These are phyloP conservation scores for Mantis religiosa DNA, from an alignment of 2,888 invertebrate species.

Conservation along the genomic window DNA sequence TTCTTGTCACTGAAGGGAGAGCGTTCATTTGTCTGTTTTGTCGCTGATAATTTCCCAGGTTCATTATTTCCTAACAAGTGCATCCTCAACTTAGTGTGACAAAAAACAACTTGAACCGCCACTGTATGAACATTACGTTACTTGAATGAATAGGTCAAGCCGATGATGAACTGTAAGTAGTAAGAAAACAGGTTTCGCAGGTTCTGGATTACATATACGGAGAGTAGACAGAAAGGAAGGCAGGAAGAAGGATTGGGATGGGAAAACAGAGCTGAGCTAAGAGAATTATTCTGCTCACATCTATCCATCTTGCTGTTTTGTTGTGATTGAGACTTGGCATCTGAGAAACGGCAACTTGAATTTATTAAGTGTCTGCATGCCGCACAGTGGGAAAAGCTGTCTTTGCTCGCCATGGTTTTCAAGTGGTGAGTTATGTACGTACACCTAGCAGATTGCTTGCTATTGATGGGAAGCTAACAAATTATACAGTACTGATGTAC, in stretches of 20 bases:
- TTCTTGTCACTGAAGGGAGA: too few relatives aligned
- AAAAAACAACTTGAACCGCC: neutral
- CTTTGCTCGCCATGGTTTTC: neutral
- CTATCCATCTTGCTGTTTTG: neutral
- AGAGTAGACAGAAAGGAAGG: neutral
- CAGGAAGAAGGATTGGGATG: neutral
- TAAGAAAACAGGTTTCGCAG: neutral
- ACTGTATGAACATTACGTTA: neutral
- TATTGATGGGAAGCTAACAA: neutral
- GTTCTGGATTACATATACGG: neutral
- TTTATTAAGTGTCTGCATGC: neutral
- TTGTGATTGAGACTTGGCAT: slow-evolving; percentile 3
- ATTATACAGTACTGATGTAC: neutral
- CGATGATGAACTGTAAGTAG: too few relatives aligned
- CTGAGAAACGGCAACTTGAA: neutral
- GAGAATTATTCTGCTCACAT: neutral
- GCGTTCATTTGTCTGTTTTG: too few relatives aligned
- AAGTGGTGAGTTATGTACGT: neutral
- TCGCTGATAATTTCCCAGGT: too few relatives aligned
- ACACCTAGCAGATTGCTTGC: neutral
- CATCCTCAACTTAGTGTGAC: neutral
- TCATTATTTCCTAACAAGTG: too few relatives aligned
- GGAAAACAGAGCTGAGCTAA: neutral
- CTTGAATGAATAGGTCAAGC: neutral
- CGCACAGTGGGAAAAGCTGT: neutral